phyloP scores from a whole-genome alignment of 2,113 vertebrate genomes.

The Megaceryle torquata region DNA sequence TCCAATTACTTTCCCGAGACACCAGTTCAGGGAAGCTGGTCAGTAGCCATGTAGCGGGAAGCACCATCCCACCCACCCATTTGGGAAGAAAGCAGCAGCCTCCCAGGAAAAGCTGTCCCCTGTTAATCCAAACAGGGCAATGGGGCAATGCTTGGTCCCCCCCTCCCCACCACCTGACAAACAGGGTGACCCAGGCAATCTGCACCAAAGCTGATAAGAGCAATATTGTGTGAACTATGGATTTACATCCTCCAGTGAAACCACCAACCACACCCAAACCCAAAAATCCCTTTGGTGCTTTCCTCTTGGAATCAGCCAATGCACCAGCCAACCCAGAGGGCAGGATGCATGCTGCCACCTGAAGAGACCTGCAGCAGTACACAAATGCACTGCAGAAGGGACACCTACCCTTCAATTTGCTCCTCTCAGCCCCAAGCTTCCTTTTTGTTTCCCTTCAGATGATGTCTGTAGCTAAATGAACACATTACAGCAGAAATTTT shows the following conservation, averaged over 20 bases:
- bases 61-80: neutral
- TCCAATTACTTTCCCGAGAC: neutral
- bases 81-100: neutral
- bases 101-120: neutral
- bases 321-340: neutral
- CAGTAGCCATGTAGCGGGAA: neutral
- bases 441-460: neutral
- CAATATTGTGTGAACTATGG: neutral
- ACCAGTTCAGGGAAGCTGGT: neutral
- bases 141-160: neutral
- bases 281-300: neutral
- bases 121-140: neutral
- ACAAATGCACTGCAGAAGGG: neutral
- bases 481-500: constrained; percentile 12
- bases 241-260: neutral
- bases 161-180: neutral
- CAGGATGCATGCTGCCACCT: neutral
- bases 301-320: neutral
- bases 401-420: neutral
- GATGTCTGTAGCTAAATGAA: constrained; percentile 34
- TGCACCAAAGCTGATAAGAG: neutral
- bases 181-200: neutral
- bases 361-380: neutral
- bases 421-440: neutral
- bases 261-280: neutral